These are phyloP conservation scores for Drosophila nr. perissopoda DNA, from an alignment of 2,888 invertebrate species.

Conservation along the genomic window DNA sequence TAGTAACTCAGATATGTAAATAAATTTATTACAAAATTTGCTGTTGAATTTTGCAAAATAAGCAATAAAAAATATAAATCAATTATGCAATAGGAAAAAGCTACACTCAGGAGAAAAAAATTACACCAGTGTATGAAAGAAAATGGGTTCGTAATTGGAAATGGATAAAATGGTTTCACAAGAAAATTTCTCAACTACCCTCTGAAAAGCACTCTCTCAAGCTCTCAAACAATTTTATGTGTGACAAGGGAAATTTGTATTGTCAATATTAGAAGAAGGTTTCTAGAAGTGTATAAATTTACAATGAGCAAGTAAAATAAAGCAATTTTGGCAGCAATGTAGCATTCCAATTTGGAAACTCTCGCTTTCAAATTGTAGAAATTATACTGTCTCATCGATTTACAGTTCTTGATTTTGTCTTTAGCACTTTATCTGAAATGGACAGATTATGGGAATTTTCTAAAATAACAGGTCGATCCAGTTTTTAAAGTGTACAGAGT, in stretches of 20 bases:
- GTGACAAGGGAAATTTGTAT: not conserved
- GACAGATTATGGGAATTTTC: not conserved
- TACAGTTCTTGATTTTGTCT: not conserved
- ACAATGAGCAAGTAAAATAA: not conserved
- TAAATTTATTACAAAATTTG: conserved; percentile 6
- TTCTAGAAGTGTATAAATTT: not conserved
- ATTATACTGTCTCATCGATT: not conserved
- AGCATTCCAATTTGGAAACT: not conserved
- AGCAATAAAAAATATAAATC: not conserved
- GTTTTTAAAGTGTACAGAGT: not conserved
- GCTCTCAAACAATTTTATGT: not conserved
- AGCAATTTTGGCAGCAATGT: not conserved
- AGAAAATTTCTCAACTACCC: not conserved
- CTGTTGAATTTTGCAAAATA: conserved; percentile 25
- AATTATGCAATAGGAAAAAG: not conserved
- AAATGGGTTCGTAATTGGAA: not conserved
- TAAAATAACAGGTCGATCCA: not conserved
- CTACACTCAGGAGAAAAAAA: not conserved
- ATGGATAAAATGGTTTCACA: not conserved
- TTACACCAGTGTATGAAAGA: not conserved
- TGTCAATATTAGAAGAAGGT: not conserved
- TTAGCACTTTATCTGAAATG: not conserved
- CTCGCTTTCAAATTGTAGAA: not conserved
- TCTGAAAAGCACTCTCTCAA: not conserved
- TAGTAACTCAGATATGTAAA: not conserved